Base-by-base conservation (phyloP, 1,140 invertebrate genomes). In the Telenomus remus region DNA sequence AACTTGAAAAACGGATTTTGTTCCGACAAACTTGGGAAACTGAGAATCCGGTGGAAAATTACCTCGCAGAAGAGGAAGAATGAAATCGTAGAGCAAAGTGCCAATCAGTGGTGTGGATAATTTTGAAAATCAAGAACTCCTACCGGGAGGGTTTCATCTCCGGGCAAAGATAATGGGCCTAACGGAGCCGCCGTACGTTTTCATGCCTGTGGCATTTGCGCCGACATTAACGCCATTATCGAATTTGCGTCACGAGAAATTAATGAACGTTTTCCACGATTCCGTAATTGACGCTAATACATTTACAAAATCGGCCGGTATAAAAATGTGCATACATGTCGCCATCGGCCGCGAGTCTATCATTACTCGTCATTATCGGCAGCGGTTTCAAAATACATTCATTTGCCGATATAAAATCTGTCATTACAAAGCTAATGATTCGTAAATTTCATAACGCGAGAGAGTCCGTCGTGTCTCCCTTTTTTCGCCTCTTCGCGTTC, bases 371-470 rank as follows among this genome's bases (percentile, higher is more conserved):
- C 75, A 72, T 77, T 77, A 72, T 71, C 75, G 59, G 57, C 57
- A 72, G 56, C 51, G 15, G 69, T 72, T 77, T 59, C 75, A 77
- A 77, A 77, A 77, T 48, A 59, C 66, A 64, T 60, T 54, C 66
- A 68, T 68, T 77, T 64, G 47, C 57, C 69, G 57, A 69, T 77
- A 64, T 72, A 77, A 77, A 77, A 77, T 77, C 75, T 72, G 75
- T 72, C 75, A 77, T 77, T 77, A 77, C 68, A 66, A 69, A 68
- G 63, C 68, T 77, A 77, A 77, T 77, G 75, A 77, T 77, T 77
- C 68, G 68, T 77, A 72, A 77, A 77, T 77, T 77, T 77, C 64
- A 68, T 71, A 72, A 77, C 75, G 64, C 48, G n/a, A 27, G 19
- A 47, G 54, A 61, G 57, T 69, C 64, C 56, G 59, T 66, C 59